Conservation (phyloP, 1,140 invertebrate species). For the Pentalonia nigronervosa region DNA sequence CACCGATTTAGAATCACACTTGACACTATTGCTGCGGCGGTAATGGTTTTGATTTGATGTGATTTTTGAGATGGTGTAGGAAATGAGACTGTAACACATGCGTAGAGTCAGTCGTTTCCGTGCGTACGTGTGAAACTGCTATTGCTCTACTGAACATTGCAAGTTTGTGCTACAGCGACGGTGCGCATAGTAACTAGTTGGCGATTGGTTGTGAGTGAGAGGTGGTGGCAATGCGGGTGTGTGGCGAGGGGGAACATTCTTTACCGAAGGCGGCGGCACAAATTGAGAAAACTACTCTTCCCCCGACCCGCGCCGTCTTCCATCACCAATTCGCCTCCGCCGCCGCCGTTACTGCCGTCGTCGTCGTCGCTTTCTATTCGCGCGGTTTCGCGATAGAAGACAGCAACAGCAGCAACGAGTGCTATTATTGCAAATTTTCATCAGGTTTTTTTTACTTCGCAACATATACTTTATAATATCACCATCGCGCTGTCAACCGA, state of each 20-base stretch:
- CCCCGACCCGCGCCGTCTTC: not conserved
- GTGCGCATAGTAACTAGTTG: not conserved
- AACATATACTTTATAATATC: not conserved
- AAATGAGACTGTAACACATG: not conserved
- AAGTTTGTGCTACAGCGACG: not conserved
- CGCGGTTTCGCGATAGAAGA: not conserved
- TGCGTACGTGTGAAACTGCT: constrained; percentile 39
- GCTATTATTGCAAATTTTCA: not conserved
- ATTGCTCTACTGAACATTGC: not conserved
- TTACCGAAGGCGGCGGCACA: not conserved
- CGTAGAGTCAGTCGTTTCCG: not conserved
- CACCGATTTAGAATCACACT: not conserved
- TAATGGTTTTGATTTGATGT: not conserved
- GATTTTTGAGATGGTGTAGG: not conserved
- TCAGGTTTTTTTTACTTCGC: not conserved
- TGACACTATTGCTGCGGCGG: not conserved
- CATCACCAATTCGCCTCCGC: not conserved
- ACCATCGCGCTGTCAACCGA: not conserved
- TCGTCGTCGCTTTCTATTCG: constrained; percentile 23
- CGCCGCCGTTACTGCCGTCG: too few relatives aligned
- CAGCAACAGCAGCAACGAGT: not conserved
- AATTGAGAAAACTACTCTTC: not conserved
- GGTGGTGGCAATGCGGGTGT: not conserved
- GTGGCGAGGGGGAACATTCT: not conserved
- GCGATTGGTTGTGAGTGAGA: not conserved